Evolutionary conservation across 2,113 vertebrate genomes (phyloP), one percentile per base, ranked within the genome.

Genomic region (Rhinoderma darwinii): DNA sequence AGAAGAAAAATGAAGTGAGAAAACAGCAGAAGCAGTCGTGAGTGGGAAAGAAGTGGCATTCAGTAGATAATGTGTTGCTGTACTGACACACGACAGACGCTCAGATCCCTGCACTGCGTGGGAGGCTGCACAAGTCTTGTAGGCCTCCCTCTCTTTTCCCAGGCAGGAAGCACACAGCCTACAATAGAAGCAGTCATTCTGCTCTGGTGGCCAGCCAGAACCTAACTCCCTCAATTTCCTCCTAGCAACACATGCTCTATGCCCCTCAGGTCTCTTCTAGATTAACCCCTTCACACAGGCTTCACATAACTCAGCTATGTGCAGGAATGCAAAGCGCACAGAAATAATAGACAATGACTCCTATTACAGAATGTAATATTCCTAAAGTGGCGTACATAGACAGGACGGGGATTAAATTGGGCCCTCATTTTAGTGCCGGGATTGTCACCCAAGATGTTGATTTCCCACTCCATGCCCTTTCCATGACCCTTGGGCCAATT

Each of bases 111-210:
- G 11, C 88, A 89, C 89, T 89, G 92, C 88, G 92, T 92, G 92
- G 92, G 92, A 90, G 92, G 92, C 90, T 78, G 89, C 25, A 5
- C 90, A 0, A 90, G 88, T 89, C 90, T 61, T 91, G 90, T 88
- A 90, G 91, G 92, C 92, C 91, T 88, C 90, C 81, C 84, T 91
- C 88, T 89, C 90, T 86, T 90, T 91, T 92, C 92, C 92, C 92
- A 92, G 92, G 91, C 91, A 90, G 87, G 91, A 90, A 89, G 89
- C 90, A 82, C 89, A 5, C 90, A 89, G 89, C 90, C 89, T 77
- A 9, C 80, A 84, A 90, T 44, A 90, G 81, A 54, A 86, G 90
- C 25, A 90, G 91, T 78, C 89, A 89, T 82, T 83, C 39, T 86
- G 91, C 51, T 41, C 63, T 20, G 88, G 63, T 83, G 75, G 88